Conservation (phyloP, 2,888 invertebrate species). For the Chrysodeixis includens region DNA sequence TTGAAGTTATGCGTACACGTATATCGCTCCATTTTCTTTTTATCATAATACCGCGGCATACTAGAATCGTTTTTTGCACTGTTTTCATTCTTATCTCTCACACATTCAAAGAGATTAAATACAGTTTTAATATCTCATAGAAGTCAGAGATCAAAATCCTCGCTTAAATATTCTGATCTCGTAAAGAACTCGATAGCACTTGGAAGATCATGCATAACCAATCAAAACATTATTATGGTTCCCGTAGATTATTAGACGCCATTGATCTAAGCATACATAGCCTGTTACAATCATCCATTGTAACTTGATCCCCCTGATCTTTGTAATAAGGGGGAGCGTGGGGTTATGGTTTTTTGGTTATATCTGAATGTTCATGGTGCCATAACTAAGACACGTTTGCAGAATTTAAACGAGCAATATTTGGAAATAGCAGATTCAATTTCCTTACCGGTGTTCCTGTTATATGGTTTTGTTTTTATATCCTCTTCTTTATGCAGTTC, state of each 20-base stretch:
- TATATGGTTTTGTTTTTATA: slow-evolving; percentile 59
- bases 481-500: slow-evolving; percentile 55
- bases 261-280: slow-evolving; percentile 18
- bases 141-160: neutral
- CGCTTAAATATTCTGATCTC: slow-evolving; percentile 44
- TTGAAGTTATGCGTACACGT: no score
- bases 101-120: no score
- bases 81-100: no score
- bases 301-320: slow-evolving; percentile 29
- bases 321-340: neutral
- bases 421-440: slow-evolving; percentile 70
- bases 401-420: slow-evolving; percentile 75
- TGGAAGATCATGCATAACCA: slow-evolving; percentile 52
- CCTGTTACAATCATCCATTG: slow-evolving; percentile 12
- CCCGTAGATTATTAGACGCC: slow-evolving; percentile 20
- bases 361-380: slow-evolving; percentile 44
- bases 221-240: slow-evolving; percentile 52
- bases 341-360: slow-evolving; percentile 12
- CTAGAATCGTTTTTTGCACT: no score
- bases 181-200: slow-evolving; percentile 29
- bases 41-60: no score
- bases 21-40: no score
- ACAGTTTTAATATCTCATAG: no score
- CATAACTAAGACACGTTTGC: slow-evolving; percentile 69
- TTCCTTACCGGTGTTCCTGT: slow-evolving; percentile 57